A percentile compares a stretch with the other conserved stretches of the same genome.
phyloP scores from a whole-genome alignment of 2,888 invertebrate species.

The Lumbricus terrestris region DNA sequence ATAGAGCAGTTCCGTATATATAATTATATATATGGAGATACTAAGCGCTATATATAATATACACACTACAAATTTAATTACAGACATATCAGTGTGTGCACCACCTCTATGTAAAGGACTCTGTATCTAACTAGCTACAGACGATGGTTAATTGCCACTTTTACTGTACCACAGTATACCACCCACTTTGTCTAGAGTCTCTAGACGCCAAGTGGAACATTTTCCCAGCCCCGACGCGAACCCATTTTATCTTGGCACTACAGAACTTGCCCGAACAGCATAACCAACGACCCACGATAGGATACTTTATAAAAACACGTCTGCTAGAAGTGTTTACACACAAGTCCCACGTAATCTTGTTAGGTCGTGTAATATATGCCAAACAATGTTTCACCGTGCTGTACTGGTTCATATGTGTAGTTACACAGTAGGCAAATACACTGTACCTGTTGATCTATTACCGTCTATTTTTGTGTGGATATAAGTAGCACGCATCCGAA shows the following conservation, averaged over 20 bases:
- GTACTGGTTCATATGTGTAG: neutral
- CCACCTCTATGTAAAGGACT: neutral
- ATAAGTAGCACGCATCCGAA: neutral
- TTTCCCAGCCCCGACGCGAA: neutral
- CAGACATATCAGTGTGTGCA: neutral
- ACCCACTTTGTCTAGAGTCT: neutral
- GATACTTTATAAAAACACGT: neutral
- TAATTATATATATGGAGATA: too few relatives aligned
- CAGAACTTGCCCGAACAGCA: neutral
- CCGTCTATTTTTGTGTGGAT: neutral
- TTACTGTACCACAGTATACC: neutral
- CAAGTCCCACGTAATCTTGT: neutral
- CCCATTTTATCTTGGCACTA: neutral
- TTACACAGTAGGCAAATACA: neutral
- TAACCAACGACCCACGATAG: neutral
- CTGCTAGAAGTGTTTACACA: neutral
- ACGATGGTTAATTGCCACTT: neutral
- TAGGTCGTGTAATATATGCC: neutral
- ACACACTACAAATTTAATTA: too few relatives aligned
- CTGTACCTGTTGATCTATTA: neutral
- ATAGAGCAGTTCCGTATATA: too few relatives aligned
- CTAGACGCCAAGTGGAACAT: neutral
- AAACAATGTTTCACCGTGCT: neutral
- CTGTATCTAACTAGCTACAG: too few relatives aligned
- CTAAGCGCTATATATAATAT: too few relatives aligned